Base-by-base conservation (phyloP, 2,888 invertebrate species). In the Euzophera pinguis region DNA sequence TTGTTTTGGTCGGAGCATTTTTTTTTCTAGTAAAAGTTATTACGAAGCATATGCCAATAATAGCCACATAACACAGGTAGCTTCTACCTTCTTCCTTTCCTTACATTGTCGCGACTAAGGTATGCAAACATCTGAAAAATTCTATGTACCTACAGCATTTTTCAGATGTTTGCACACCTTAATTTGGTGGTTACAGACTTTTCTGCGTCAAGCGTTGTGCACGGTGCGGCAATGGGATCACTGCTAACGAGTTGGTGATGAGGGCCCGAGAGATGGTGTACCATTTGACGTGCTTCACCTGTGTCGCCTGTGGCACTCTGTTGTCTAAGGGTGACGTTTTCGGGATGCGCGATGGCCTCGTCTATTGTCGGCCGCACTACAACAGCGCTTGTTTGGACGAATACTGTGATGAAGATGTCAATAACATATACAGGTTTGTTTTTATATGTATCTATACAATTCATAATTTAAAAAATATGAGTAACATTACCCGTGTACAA, bases 281-380 rank as follows among this genome's bases (percentile, higher is more conserved):
- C 85, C 98, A 98, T 80, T 92, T 97, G 53, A 93, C 94, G 62
- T 98, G 98, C 85, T 98, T 98, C 91, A 94, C 95, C 34, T 98
- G 98, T 80, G 93, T 93, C 53, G 94, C 96, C 38, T 98, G 98
- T 78, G 95, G 95, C 47, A 92, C 93, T 37, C 93, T 94, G 50
- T 91, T 98, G 58, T 94, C 95, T 56, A 96, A 97, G 71, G 98
- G 98, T 16, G 98, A 98, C 73, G 95, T 96, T 66, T 98, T 97
- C 80, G 97, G 97, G 29, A 95, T 98, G 92, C 92, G 95, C 58
- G 95, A 95, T 62, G 94, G 95, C 49, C 91, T 95, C 57, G 93
- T 97, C 56, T 94, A 94, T 79, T 95, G 94, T 88, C 91, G 90
- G n/a, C 89, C 90, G 1, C 91, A 91, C 58, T 91, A 91, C 58